These are phyloP conservation scores for Clunio marinus DNA, from an alignment of 2,888 invertebrate genomes.

Conservation along the genomic window DNA sequence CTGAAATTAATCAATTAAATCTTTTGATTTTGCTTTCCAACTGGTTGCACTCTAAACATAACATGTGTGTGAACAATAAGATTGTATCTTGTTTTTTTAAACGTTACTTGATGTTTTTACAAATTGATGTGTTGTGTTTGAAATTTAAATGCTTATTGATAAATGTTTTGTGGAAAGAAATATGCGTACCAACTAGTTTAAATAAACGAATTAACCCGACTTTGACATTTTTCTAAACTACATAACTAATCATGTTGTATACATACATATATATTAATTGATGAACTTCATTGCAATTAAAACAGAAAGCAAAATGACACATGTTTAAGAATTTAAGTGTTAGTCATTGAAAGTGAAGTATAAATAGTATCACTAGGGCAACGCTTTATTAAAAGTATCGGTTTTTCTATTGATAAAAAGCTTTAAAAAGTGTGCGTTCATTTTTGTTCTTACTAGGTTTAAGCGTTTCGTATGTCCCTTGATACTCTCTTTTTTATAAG, in stretches of 20 bases:
- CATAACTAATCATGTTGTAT: not conserved
- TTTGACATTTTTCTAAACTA: not conserved
- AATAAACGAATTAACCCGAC: slow-evolving; percentile 3
- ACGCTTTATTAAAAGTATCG: not conserved
- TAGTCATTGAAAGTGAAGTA: not conserved
- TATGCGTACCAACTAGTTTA: too few relatives aligned
- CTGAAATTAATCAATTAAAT: slow-evolving; percentile 6
- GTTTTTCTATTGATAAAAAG: not conserved
- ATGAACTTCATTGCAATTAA: slow-evolving; percentile 22
- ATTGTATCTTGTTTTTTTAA: not conserved
- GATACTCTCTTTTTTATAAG: too few relatives aligned
- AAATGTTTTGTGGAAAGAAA: not conserved
- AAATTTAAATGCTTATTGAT: not conserved
- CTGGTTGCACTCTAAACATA: not conserved
- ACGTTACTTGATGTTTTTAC: not conserved
- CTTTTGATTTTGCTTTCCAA: not conserved
- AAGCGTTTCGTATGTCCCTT: too few relatives aligned
- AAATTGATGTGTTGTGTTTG: not conserved
- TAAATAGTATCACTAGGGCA: not conserved
- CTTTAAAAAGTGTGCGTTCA: too few relatives aligned
- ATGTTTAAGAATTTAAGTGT: not conserved
- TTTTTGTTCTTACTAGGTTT: too few relatives aligned
- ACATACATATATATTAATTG: not conserved
- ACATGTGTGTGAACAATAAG: not conserved
- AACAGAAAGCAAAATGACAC: not conserved